Base-by-base conservation (phyloP, 2,797 vertebrate genomes). In the Lerista edwardsae region DNA sequence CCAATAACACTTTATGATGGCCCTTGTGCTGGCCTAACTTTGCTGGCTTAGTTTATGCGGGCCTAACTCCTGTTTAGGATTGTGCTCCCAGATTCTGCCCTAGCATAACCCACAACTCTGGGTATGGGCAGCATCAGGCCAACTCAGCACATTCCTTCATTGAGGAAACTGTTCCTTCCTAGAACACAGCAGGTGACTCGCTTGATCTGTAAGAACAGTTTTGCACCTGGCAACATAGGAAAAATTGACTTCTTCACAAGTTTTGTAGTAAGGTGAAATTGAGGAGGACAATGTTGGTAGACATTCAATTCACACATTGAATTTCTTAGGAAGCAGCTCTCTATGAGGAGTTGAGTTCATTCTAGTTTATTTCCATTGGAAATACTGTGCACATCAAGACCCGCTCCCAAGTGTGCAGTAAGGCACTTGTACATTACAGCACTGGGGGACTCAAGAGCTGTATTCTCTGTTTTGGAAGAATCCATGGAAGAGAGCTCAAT, bases 61-160 rank as follows among this genome's bases (percentile, higher is more conserved):
- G n/a, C n/a, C n/a, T n/a, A n/a, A n/a, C n/a, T n/a, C n/a, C n/a
- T n/a, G n/a, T n/a, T n/a, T n/a, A n/a, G n/a, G n/a, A n/a, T n/a
- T n/a, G n/a, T n/a, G n/a, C n/a, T n/a, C n/a, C n/a, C 51, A 59
- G 64, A 29, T 68, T 82, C 39, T 21, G 3, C 44, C 23, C 29
- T 75, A 39, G 23, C 68, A 64, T 51, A 10, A 64, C 80, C 74
- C 31, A 55, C 51, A 19, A 41, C 25, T 83, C 25, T 79, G 79
- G n/a, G n/a, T n/a, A n/a, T n/a, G n/a, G n/a, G n/a, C n/a, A n/a
- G 57, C 82, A 81, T 51, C 34, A 21, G 78, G 82, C 78, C 75
- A 62, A 31, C 62, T n/a, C 79, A 17, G 84, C 44, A 68, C 82
- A 80, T 91, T 91, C 75, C 80, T 85, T n/a, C 62, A 31, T 68